Base-by-base conservation (phyloP, 2,113 vertebrate genomes). In the Callithrix jacchus region DNA sequence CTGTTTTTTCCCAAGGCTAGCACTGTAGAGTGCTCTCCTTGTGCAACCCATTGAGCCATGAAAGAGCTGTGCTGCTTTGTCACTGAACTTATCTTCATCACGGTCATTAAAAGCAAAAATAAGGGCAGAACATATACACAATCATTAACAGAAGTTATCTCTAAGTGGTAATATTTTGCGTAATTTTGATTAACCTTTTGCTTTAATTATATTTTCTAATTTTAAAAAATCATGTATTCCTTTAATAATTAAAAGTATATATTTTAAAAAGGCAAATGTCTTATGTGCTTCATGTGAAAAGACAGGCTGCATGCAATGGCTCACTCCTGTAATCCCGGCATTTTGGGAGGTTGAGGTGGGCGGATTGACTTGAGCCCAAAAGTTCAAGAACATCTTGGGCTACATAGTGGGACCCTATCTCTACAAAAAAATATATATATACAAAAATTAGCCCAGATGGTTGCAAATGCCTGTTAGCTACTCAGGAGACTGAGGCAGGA, bases 231-330 rank as follows among this genome's bases (percentile, higher is more conserved):
- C 16, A 40, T 2, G 2, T 12, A 79, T 89, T 76, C 27, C 64
- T 91, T 95, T 86, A 40, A 80, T 68, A 70, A 83, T 52, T n/a
- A 95, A 71, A 91, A 32, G 17, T 8, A 14, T 3, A 5, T 93
- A 42, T 70, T 82, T 56, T 68, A 21, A 84, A 93, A 77, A 96
- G 81, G 18, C 21, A 89, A 80, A 45, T 81, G 23, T 74, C 73
- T 83, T 25, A 0, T 35, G 54, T 70, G 70, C 18, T 37, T 74
- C 61, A 16, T n/a, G 45, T 56, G 76, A 84, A 94, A 35, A 56
- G 74, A 89, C 81, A 68, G 64, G 27, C 61, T 30, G 27, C 2
- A 13, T 2, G 12, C 11, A 6, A 30, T 14, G 61, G 61, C 61
- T 64, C 61, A 30, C 11, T 30, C 61, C 61, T 64, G 25, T 64